Base-by-base conservation (phyloP, 2,888 invertebrate genomes). In the Phytoseiulus persimilis region DNA sequence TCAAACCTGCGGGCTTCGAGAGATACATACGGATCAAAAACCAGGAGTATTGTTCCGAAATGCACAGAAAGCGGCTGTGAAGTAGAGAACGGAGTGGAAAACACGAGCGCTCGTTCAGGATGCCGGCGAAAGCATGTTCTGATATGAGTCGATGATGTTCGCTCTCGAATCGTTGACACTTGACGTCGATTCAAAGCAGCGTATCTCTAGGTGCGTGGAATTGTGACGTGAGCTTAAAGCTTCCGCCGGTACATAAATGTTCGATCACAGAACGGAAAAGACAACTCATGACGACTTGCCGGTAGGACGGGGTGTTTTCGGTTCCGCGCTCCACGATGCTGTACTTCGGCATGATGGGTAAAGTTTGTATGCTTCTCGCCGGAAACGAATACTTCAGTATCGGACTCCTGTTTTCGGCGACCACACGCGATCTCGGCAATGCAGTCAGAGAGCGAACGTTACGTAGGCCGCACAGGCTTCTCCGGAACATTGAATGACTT, bases 271-370 rank as follows among this genome's bases (percentile, higher is more conserved):
- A 39, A 9, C 39, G 39, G 9, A 9, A 39, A 39, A 39, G 39
- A 39, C 39, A 39, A 39, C 9, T 3, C 39, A 39, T 3, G 5
- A 39, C 39, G 5, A 87, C 87, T 33, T 32, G 45, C 87, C 87
- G 87, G 87, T 87, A 87, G 28, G 87, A 87, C 1, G 87, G 32
- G 39, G 39, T 87, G 39, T 87, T 87, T 9, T 87, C 87, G 23
- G 87, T 32, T 32, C 87, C 87, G 45, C 87, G 87, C 87, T 87
- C 87, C 31, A 87, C 87, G 33, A 33, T 87, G n/a, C 45, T 33
- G 87, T 39, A 87, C 6, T 32, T 45, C 39, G 33, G n/a, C 87
- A 87, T 87, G 33, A 28, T 87, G 28, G 87, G 11, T 1, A 45
- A 33, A 45, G 28, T 32, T 11, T 28, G 87, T 84, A 9, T n/a